Percentiles rank a stretch among this genome's conserved stretches.
These are phyloP conservation scores for Acleris literana DNA, from an alignment of 2,888 invertebrate genomes.

Conservation along the genomic window DNA sequence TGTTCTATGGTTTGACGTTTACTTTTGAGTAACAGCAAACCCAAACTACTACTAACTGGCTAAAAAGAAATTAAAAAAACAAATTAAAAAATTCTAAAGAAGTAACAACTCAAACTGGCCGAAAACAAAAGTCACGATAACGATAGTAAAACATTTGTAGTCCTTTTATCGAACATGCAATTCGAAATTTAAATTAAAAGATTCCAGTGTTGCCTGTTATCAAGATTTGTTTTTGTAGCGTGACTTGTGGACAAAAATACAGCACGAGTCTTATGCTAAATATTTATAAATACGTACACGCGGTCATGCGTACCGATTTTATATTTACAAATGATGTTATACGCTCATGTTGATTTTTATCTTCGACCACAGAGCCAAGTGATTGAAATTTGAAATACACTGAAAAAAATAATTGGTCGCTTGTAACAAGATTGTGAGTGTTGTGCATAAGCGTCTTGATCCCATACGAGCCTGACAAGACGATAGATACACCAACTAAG, in stretches of 20 bases:
- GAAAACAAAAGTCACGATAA: slow-evolving; percentile 27
- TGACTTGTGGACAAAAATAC: slow-evolving; percentile 34
- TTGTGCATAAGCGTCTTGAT: too few relatives aligned
- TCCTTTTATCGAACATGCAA: slow-evolving; percentile 13
- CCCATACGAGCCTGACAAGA: too few relatives aligned
- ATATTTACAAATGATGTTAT: slow-evolving; percentile 23
- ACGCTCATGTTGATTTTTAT: slow-evolving; percentile 6
- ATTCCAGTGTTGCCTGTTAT: slow-evolving; percentile 25
- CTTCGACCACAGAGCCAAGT: background rate
- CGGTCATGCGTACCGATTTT: slow-evolving; percentile 12
- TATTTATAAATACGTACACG: slow-evolving; percentile 29
- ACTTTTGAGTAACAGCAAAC: too few relatives aligned
- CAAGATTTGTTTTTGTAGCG: slow-evolving; percentile 29
- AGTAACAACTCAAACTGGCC: slow-evolving; percentile 11
- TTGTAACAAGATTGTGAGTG: too few relatives aligned
- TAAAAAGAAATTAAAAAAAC: background rate
- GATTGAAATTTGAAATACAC: slow-evolving; percentile 2
- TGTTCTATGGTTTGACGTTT: too few relatives aligned
- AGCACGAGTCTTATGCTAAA: slow-evolving; percentile 23
- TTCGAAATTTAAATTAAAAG: slow-evolving; percentile 34
- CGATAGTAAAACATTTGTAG: slow-evolving; percentile 23
- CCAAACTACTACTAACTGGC: too few relatives aligned
- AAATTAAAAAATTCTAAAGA: too few relatives aligned
- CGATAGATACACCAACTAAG: too few relatives aligned
- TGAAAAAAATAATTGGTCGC: too few relatives aligned